A percentile compares a stretch with the other conserved stretches of the same genome.
These are phyloP conservation scores for Leptarthrus brevirostris DNA, from an alignment of 2,888 invertebrate genomes.

Conservation along the genomic window DNA sequence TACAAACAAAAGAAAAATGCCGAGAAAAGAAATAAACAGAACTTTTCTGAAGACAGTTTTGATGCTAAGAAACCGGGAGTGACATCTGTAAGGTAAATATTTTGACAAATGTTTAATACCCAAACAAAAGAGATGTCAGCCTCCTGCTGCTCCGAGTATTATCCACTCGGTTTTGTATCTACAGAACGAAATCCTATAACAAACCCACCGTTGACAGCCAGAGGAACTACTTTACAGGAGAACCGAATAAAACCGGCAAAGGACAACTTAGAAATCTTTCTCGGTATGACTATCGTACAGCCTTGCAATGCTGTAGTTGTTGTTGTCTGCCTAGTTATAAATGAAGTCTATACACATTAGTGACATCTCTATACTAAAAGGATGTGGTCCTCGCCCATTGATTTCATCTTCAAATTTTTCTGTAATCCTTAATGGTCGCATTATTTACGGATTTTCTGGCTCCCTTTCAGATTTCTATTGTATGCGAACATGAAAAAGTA, in stretches of 20 bases:
- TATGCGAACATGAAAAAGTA: slow-evolving; percentile 30
- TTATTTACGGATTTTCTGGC: slow-evolving; percentile 15
- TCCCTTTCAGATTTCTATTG: slow-evolving; percentile 12
- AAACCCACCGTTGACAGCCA: slow-evolving; percentile 25
- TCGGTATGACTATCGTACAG: neutral
- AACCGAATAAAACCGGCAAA: slow-evolving; percentile 21
- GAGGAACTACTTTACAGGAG: slow-evolving; percentile 3
- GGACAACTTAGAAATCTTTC: neutral
- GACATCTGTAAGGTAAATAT: slow-evolving; percentile 58
- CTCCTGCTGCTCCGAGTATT: slow-evolving; percentile 52
- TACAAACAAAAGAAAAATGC: too few species aligned
- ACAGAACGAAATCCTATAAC: neutral
- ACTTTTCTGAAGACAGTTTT: slow-evolving; percentile 25
- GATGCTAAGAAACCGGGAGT: slow-evolving; percentile 50
- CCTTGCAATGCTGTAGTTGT: neutral
- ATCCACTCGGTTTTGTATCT: slow-evolving; percentile 24
- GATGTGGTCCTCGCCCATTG: neutral
- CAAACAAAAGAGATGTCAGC: slow-evolving; percentile 56
- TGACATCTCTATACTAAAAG: neutral
- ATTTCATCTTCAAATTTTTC: slow-evolving; percentile 7
- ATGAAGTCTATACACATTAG: too few species aligned
- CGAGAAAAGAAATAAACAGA: neutral
- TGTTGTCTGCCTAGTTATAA: neutral
- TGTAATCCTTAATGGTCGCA: slow-evolving; percentile 38
- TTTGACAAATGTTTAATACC: slow-evolving; percentile 58